Conservation (phyloP, 2,888 invertebrate species). For the Pollenia griseotomentosa region DNA sequence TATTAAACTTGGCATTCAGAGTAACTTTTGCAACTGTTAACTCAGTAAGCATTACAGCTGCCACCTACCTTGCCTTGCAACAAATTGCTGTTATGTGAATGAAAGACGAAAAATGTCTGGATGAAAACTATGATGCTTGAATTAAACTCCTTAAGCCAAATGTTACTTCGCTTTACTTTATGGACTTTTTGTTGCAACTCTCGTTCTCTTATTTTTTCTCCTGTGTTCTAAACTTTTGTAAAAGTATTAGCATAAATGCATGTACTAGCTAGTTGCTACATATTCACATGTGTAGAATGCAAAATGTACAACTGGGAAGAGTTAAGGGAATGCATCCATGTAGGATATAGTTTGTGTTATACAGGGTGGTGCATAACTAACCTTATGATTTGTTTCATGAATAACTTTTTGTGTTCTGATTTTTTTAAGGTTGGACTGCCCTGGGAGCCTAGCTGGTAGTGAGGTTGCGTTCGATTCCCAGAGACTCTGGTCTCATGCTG, state of each 20-base stretch:
- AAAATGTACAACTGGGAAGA: neutral
- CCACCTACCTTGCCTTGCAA: constrained; percentile 15
- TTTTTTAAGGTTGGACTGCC: too few species aligned
- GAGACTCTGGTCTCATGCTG: too few species aligned
- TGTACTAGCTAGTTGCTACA: neutral
- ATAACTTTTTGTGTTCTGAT: too few species aligned
- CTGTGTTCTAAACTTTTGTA: neutral
- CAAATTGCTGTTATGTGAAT: constrained; percentile 14
- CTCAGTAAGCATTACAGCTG: constrained; percentile 30
- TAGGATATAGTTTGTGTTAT: constrained; percentile 16
- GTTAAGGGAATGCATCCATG: neutral
- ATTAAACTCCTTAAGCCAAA: constrained; percentile 69
- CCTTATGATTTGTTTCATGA: neutral
- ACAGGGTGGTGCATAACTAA: too few species aligned
- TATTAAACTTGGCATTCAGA: constrained; percentile 36
- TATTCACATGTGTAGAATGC: neutral
- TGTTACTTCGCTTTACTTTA: constrained; percentile 39
- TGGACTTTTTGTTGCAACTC: constrained; percentile 39
- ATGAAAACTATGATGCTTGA: constrained; percentile 50
- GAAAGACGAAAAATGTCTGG: neutral
- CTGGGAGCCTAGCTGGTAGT: too few species aligned
- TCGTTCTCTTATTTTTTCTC: neutral
- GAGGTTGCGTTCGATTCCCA: too few species aligned
- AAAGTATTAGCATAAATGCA: constrained; percentile 40
- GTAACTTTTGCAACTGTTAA: constrained; percentile 27